Conservation (phyloP, 2,797 vertebrate species). For the Dicrostonyx torquatus region DNA sequence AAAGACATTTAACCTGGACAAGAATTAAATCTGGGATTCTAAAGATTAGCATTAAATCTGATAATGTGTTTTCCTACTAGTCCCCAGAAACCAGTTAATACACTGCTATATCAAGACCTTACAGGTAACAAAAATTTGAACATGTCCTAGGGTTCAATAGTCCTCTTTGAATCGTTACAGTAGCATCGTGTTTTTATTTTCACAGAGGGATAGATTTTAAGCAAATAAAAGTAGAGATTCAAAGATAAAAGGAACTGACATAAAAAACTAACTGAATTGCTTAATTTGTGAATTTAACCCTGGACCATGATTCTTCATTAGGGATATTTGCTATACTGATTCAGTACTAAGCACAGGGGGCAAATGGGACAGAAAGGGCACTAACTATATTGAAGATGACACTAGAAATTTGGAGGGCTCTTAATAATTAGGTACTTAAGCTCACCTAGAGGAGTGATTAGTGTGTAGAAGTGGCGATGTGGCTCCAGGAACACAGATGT, state of each 20-base stretch:
- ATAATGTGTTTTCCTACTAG: slow-evolving; percentile 86
- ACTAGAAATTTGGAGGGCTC: slow-evolving; percentile 82
- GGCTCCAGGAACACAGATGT: slow-evolving; percentile 67
- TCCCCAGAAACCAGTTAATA: slow-evolving; percentile 72
- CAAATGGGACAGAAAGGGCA: slow-evolving; percentile 82
- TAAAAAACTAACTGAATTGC: slow-evolving; percentile 76
- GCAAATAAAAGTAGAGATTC: slow-evolving; percentile 76
- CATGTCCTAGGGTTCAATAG: slow-evolving; percentile 78
- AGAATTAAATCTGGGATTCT: slow-evolving; percentile 88
- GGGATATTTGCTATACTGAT: slow-evolving; percentile 76
- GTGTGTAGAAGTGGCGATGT: slow-evolving; percentile 73
- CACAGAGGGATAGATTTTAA: slow-evolving; percentile 72
- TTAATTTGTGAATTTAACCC: slow-evolving; percentile 81
- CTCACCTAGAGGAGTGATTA: slow-evolving; percentile 83
- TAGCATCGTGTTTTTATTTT: slow-evolving; percentile 75
- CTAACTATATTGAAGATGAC: slow-evolving; percentile 80
- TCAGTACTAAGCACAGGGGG: slow-evolving; percentile 80
- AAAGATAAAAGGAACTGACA: slow-evolving; percentile 67
- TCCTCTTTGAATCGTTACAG: slow-evolving; percentile 80
- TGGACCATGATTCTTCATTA: slow-evolving; percentile 80
- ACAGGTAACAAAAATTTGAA: slow-evolving; percentile 80
- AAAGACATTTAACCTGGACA: slow-evolving; percentile 86
- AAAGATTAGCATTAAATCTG: slow-evolving; percentile 89
- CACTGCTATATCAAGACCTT: slow-evolving; percentile 82
- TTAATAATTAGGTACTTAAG: slow-evolving; percentile 82